These are phyloP conservation scores for Sprattus sprattus DNA, from an alignment of 2,113 vertebrate genomes.

Conservation along the genomic window DNA sequence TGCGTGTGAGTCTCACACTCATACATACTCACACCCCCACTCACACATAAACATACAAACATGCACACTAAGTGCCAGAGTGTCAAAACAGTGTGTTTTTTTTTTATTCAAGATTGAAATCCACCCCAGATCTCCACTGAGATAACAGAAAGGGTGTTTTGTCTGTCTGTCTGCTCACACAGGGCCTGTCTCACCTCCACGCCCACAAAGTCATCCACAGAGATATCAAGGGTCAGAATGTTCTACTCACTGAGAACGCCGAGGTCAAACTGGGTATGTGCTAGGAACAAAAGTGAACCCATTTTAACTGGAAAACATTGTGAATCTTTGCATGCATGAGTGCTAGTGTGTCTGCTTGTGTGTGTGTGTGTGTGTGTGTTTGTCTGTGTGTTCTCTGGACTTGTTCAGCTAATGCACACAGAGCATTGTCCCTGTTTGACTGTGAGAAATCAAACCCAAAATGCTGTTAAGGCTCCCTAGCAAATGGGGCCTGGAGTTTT, in stretches of 20 bases:
- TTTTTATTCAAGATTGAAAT: not conserved
- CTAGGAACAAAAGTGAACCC: not conserved
- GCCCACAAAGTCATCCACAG: conserved; percentile 91
- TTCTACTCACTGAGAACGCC: conserved; percentile 88
- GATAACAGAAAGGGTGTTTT: not conserved
- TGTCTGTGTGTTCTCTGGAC: not conserved
- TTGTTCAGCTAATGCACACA: not conserved
- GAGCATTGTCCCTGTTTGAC: not conserved
- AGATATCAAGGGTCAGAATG: conserved; percentile 93
- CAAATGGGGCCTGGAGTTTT: not conserved
- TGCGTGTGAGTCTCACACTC: conserved; percentile 74
- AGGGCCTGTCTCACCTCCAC: conserved; percentile 91
- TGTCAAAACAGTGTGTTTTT: not conserved
- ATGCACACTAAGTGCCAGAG: not conserved
- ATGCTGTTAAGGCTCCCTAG: not conserved
- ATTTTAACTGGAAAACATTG: not conserved
- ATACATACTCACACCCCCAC: not conserved
- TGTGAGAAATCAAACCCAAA: not conserved
- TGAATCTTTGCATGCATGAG: not conserved
- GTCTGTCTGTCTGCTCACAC: conserved; percentile 30
- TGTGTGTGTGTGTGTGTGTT: conserved; percentile 4
- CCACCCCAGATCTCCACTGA: not conserved
- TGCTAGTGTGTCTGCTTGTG: not conserved
- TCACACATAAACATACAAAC: not conserved
- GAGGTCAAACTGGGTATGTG: conserved; percentile 89